Base-by-base conservation (phyloP, 2,113 vertebrate species). In the Podiceps cristatus region DNA sequence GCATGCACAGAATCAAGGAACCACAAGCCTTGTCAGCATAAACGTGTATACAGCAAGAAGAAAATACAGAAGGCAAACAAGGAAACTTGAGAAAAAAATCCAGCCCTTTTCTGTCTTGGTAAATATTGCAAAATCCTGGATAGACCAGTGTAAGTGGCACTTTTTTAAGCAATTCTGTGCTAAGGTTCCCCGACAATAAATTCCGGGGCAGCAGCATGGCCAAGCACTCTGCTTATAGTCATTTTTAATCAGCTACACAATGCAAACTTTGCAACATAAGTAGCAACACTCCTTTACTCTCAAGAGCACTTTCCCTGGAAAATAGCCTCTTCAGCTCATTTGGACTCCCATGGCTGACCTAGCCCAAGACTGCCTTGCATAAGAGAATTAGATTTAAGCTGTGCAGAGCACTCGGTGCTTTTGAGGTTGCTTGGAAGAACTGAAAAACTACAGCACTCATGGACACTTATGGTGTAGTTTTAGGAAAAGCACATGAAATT, bases 61-160 rank as follows among this genome's bases (percentile, higher is more conserved):
- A 86, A 66, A 52, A 56, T 23, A 28, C 40, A 31, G 31, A 25
- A 44, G 40, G 40, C 68, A 64, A 66, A 44, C 25, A 63, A 27
- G 0, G 0, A 83, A 35, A 10, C 62, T 76, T 11, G 71, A 0
- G 0, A 67, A 67, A 75, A 56, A 72, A 89, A 85, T 75, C 7
- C 73, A 72, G 28, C 66, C 40, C 19, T 63, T 58, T 58, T 74
- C 35, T 29, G 13, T 11, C 76, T 59, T 1, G 0, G n/a, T 59
- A 33, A 62, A 74, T 20, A 45, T 42, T 81, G 42, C 52, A 16
- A 93, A 91, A 91, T 25, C n/a, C 42, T 55, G 47, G 52, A 59
- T 2, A 77, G 59, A 24, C 42, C 80, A 45, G 11, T 3, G 12
- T 2, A 1, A 81, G 47, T 5, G 17, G 28, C 31, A 28, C 5